phyloP scores from a whole-genome alignment of 2,113 vertebrate genomes.

The Leuciscus idus region DNA sequence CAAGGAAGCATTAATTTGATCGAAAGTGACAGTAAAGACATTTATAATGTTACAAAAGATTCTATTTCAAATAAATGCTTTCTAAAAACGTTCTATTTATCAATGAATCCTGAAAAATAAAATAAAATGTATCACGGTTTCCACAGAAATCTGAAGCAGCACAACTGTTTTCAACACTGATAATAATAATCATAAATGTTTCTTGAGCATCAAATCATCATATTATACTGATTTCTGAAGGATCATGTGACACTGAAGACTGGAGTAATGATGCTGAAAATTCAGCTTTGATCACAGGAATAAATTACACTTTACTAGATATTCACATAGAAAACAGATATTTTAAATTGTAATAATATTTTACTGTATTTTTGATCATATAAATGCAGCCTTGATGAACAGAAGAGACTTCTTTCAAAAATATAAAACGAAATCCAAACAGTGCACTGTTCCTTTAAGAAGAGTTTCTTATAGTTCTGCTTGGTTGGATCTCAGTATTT shows the following conservation, averaged over 20 bases:
- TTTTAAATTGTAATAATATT: background rate
- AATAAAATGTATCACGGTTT: too few species aligned
- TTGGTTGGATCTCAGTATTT: background rate
- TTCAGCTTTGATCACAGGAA: background rate
- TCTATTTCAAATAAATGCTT: too few species aligned
- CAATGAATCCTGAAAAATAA: too few species aligned
- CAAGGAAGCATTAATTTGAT: too few species aligned
- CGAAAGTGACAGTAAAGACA: too few species aligned
- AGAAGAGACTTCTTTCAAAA: background rate
- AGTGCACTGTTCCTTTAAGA: background rate
- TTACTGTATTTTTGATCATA: background rate
- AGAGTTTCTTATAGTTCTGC: slow-evolving; percentile 1
- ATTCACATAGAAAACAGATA: background rate
- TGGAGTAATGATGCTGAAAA: background rate
- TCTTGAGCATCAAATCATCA: too few species aligned
- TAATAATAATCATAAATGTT: too few species aligned
- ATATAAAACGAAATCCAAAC: background rate
- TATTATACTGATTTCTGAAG: background rate
- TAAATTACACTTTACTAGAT: background rate
- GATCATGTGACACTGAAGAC: background rate
- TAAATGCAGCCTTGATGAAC: background rate
- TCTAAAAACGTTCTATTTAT: too few species aligned
- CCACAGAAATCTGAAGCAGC: too few species aligned
- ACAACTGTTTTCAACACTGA: too few species aligned
- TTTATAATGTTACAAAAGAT: too few species aligned